Base-by-base conservation (phyloP, 2,797 vertebrate genomes). In the Sphaeramia orbicularis region DNA sequence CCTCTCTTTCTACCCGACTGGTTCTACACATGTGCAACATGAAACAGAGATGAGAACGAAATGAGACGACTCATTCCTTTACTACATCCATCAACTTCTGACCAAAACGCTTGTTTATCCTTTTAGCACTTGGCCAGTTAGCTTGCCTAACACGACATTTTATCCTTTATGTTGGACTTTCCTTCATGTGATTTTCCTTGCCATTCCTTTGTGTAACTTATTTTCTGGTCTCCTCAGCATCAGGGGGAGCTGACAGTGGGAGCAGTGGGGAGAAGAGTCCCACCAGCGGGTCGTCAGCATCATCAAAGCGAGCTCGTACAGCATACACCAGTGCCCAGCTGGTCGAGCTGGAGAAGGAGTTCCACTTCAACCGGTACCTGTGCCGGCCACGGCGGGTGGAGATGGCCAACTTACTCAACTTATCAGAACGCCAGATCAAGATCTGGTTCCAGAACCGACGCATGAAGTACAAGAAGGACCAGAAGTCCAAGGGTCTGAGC, bases 381-480 rank as follows among this genome's bases (percentile, higher is more conserved):
- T 98, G 97, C 92, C 86, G 97, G 63, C 97, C 97, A 0, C 95
- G 97, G 5, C 95, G 97, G 0, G 97, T 99, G 84, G 97, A 99
- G 89, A 99, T 99, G 97, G 97, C 97, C 74, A 99, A 98, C 89
- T 90, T 99, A 88, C 95, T 99, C 56, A 98, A 97, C 88, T 95
- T 99, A 79, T 98, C 96, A 4, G 97, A 99, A 85, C 92, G 97
- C 65, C 97, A 99, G 94, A 99, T 99, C 92, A 99, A 99, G 92
- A 98, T 99, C 89, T 99, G 97, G 97, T 99, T 99, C 90, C 97
- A 99, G 93, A 99, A 99, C 91, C 86, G 97, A 18, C 93, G 97
- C 76, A 99, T 99, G 97, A 99, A 99, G 81, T 99, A 98, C 85
- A 99, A 99, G 71, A 99, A 98, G 66, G 97, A 99, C 91, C 97